These are phyloP conservation scores for Apodemus sylvaticus DNA, from an alignment of 2,113 vertebrate species.

Conservation along the genomic window DNA sequence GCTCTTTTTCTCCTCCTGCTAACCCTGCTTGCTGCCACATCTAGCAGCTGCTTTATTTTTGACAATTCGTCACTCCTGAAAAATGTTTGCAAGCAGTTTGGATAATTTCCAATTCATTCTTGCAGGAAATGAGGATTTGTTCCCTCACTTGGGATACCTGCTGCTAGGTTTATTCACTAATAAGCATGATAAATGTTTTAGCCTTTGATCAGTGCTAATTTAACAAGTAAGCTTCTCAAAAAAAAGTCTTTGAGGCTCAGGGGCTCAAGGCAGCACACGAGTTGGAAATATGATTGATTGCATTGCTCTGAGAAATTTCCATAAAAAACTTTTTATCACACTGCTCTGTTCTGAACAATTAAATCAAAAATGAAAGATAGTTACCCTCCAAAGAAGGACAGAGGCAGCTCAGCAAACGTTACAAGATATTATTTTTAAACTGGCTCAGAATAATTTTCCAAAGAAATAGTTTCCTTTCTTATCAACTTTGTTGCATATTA, in stretches of 20 bases:
- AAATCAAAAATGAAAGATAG: conserved; percentile 86
- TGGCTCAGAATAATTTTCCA: conserved; percentile 34
- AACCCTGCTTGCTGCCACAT: conserved; percentile 80
- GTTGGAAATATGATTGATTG: conserved; percentile 90
- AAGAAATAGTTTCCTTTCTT: conserved; percentile 5
- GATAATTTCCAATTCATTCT: conserved; percentile 91
- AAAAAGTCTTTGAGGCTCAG: conserved; percentile 89
- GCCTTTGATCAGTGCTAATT: conserved; percentile 94
- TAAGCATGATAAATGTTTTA: conserved; percentile 95
- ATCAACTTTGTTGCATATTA: conserved; percentile 22
- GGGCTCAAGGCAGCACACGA: conserved; percentile 85
- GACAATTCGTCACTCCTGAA: conserved; percentile 89
- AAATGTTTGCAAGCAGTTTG: conserved; percentile 90
- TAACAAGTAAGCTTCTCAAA: conserved; percentile 90
- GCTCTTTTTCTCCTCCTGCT: conserved; percentile 24
- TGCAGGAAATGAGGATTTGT: conserved; percentile 90
- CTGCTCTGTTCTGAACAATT: conserved; percentile 86
- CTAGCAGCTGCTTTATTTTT: conserved; percentile 87
- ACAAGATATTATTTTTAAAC: conserved; percentile 68
- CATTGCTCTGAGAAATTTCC: conserved; percentile 89
- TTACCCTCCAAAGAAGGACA: conserved; percentile 81
- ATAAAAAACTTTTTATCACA: conserved; percentile 86
- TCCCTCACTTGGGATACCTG: conserved; percentile 93
- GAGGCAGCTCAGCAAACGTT: conserved; percentile 75
- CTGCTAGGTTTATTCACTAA: conserved; percentile 94